phyloP scores from a whole-genome alignment of 1,140 invertebrate genomes.

The Pogonomyrmex barbatus region DNA sequence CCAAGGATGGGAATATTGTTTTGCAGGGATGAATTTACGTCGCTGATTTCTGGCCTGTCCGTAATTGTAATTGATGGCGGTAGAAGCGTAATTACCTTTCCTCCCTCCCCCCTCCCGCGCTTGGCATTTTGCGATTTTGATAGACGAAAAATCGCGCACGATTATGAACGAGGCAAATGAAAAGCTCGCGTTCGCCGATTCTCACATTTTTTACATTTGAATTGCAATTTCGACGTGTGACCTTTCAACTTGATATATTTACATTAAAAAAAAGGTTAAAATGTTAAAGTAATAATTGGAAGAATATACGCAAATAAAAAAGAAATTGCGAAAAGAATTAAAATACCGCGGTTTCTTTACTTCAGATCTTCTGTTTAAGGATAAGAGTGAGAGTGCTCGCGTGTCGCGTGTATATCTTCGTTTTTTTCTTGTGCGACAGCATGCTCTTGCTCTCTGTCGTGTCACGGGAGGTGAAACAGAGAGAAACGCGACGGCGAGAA shows the following conservation, averaged over 20 bases:
- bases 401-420: conserved; percentile 52
- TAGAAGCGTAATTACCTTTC: conserved; percentile 44
- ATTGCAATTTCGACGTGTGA: background rate
- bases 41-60: conserved; percentile 38
- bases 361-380: conserved; percentile 29
- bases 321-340: background rate
- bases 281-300: too few relatives aligned
- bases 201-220: background rate
- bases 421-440: background rate
- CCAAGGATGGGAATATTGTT: conserved; percentile 60
- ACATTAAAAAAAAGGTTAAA: too few relatives aligned
- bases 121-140: conserved; percentile 36
- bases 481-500: conserved; percentile 52
- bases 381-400: conserved; percentile 43
- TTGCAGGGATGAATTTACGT: conserved; percentile 47
- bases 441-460: conserved; percentile 19
- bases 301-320: background rate
- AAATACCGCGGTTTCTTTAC: background rate
- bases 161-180: background rate
- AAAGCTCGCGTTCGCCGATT: background rate
- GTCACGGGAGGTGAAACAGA: conserved; percentile 36
- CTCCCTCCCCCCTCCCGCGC: background rate
- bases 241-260: background rate
- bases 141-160: conserved; percentile 31
- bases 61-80: conserved; percentile 60